Base-by-base conservation (phyloP, 2,888 invertebrate genomes). In the Bruchidius siliquastri region DNA sequence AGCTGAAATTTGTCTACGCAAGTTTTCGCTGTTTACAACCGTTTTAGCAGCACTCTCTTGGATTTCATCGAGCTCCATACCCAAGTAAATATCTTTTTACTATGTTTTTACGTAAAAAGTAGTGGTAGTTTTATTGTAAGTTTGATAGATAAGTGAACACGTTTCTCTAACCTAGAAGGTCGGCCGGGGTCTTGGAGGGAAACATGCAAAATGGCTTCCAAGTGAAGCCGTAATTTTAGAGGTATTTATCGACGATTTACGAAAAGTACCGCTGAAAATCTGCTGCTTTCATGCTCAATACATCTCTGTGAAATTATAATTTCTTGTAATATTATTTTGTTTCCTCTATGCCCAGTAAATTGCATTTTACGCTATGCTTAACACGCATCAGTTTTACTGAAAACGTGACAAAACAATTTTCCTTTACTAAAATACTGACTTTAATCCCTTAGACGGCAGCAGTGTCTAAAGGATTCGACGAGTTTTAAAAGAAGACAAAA, bases 171-270 rank as follows among this genome's bases (percentile, higher is more conserved):
- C 85, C 85, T 84, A 80, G 82, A 84, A 82, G 79, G 13, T 13
- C 79, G 76, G 78, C 82, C 82, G 79, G 82, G 80, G 82, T 79
- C 80, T 83, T 84, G 84, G 84, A 84, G 85, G 85, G 85, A 84
- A 85, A 83, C 81, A 80, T 81, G 74, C 84, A 85, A 85, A 83
- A 85, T 85, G 85, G 85, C 85, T 82, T 80, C 85, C 83, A 78
- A 78, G 78, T 78, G 76, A 76, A 75, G 76, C 79, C 79, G 77
- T 77, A 49, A 13, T 49, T 49, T 49, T 13, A 8, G 18, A 49
- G 49, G 49, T 49, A 49, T 30, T 66, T 71, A 76, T 73, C 4
- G 4, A 72, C 21, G 49, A 49, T 49, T 22, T 68, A 72, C 22
- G 49, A 26, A 72, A 71, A 22, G 67, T 72, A 72, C 69, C 6